Evolutionary conservation across 2,888 invertebrate species (phyloP), one percentile per base, ranked within the genome.

Genomic region (Erebia aethiops): DNA sequence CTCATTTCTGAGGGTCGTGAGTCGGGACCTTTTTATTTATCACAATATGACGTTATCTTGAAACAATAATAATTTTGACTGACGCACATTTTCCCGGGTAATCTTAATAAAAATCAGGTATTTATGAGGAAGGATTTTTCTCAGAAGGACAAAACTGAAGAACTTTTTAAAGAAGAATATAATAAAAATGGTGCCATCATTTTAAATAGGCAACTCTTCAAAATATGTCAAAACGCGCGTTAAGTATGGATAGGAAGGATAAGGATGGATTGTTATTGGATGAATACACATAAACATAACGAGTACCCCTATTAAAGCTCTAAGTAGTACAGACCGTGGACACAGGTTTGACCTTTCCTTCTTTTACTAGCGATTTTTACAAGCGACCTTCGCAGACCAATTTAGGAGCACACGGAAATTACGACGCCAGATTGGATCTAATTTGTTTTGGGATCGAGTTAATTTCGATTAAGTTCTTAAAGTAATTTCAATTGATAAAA

Each of bases 321-420:
- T 46, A 61, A 61, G 61, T 18, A 16, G 8, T 61, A 46, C 18
- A 43, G 8, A 18, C n/a, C 61, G 7, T 16, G n/a, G 43, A 11
- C 43, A 61, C 9, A 9, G 9, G 16, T 10, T 43, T 61, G 61
- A 61, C 61, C 43, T 61, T 46, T 14, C 41, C n/a, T 41, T 18
- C 61, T 16, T 60, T 61, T 61, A 61, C 35, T 35, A 35, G 13
- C 35, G 26, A 26, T 35, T 77, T 77, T 74, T 71, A 71, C 75
- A 76, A 35, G 65, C 54, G 65, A 65, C 65, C 65, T 65, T 65
- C 73, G 70, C 72, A 57, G 57, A 2, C 70, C 70, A 65, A 66
- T 74, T 73, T 69, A 60, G 71, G 74, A 74, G 72, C 72, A 75
- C 63, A 70, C 67, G 71, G 72, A 76, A 76, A 75, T 75, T 71